These are phyloP conservation scores for Diprion similis DNA, from an alignment of 1,140 invertebrate genomes.

Conservation along the genomic window DNA sequence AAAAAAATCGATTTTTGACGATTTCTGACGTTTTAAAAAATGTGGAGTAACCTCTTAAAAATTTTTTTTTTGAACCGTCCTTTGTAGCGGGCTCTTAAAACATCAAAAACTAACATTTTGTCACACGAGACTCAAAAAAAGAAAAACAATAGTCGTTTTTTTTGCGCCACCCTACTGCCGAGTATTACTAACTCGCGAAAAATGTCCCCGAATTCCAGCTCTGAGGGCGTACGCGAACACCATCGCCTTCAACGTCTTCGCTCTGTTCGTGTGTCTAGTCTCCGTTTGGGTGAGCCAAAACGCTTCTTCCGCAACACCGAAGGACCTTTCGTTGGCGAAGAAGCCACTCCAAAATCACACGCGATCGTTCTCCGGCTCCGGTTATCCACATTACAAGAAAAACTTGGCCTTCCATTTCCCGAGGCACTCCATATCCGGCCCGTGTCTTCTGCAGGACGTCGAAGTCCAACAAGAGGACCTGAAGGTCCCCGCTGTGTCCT, in stretches of 20 bases:
- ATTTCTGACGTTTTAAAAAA: too few relatives aligned
- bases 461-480: not conserved
- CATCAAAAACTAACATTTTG: too few relatives aligned
- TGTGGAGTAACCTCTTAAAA: too few relatives aligned
- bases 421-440: not conserved
- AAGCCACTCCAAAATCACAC: constrained; percentile 9
- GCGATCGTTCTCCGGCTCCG: not conserved
- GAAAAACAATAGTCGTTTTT: too few relatives aligned
- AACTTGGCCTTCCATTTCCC: constrained; percentile 12
- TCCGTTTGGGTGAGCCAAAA: constrained; percentile 33
- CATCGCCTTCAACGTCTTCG: constrained; percentile 30
- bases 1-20: too few relatives aligned
- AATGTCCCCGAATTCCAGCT: constrained; percentile 20
- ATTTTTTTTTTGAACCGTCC: too few relatives aligned
- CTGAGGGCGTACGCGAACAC: constrained; percentile 31
- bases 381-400: constrained; percentile 10
- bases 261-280: constrained; percentile 30
- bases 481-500: constrained; percentile 16
- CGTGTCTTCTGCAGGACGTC: not conserved
- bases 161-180: too few relatives aligned
- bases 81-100: too few relatives aligned
- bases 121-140: too few relatives aligned
- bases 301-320: not conserved
- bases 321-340: not conserved
- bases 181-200: too few relatives aligned